These are phyloP conservation scores for Troglohyphantes excavatus DNA, from an alignment of 2,888 invertebrate genomes.

Conservation along the genomic window DNA sequence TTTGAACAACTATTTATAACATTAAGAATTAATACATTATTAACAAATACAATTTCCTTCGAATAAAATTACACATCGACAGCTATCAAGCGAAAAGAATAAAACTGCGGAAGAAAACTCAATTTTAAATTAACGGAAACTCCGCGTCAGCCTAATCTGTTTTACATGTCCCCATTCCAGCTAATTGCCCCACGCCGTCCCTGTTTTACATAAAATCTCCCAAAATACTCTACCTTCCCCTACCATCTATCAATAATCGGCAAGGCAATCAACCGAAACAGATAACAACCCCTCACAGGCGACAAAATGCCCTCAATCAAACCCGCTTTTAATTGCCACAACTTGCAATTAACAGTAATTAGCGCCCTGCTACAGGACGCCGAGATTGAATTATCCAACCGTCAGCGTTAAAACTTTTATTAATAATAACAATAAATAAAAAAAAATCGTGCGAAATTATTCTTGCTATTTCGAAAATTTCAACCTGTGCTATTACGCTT, in stretches of 20 bases:
- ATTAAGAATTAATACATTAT: no score
- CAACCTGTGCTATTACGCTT: constrained; percentile 16
- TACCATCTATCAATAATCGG: constrained; percentile 30
- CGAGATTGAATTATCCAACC: neutral
- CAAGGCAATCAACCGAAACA: constrained; percentile 44
- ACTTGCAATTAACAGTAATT: constrained; percentile 59
- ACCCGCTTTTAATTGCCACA: constrained; percentile 49
- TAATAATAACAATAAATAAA: neutral
- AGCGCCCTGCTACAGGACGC: neutral
- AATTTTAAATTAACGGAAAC: neutral
- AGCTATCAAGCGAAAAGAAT: neutral
- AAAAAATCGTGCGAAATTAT: neutral
- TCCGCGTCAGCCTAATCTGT: neutral
- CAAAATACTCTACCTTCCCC: constrained; percentile 16
- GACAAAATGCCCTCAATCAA: constrained; percentile 31
- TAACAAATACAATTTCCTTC: no score
- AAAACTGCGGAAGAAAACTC: neutral
- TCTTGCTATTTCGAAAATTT: constrained; percentile 16
- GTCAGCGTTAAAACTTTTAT: neutral
- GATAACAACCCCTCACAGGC: constrained; percentile 34
- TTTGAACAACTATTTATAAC: no score
- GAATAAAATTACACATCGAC: no score
- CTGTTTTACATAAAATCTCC: constrained; percentile 6
- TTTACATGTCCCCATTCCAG: neutral
- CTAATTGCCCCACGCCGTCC: neutral